Base-by-base conservation (phyloP, 1,140 invertebrate species). In the Acromyrmex heyeri region DNA sequence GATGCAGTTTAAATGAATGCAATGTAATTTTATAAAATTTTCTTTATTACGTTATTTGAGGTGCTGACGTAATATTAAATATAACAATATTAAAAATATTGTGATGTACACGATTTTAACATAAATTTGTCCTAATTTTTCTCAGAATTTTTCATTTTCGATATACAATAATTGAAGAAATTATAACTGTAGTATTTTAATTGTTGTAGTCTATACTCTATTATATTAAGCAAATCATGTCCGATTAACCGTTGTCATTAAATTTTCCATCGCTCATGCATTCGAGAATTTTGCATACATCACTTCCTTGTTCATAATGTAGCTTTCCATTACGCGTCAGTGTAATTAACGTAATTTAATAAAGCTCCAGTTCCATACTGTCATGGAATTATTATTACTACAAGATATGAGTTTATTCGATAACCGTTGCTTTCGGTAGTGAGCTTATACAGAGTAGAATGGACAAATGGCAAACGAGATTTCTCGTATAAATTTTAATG, bases 321-420 rank as follows among this genome's bases (percentile, higher is more conserved):
- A 81, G 34, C 34, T 72, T 72, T 81, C 65, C 50, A 81, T 81
- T 81, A 81, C 50, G 30, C n/a, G 64, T n/a, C 16, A 30, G 50
- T 16, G 18, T 81, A 72, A 81, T 81, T 72, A 70, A n/a, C 10
- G 50, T 72, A 81, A 81, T 81, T 81, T 81, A 81, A 81, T 81
- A 81, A 81, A 81, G 48, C 21, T 30, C 30, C 48, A 67, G 30
- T 72, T 72, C 21, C 34, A 14, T 27, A 14, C 16, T 18, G 16
- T 70, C 4, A 21, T 48, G 65, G 34, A 69, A 81, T 81, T 72
- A 81, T 34, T 10, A 81, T 81, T 72, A 81, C 34, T 10, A 44
- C 67, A 57, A 81, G 55, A 38, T 72, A 72, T 72, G 21, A 81
- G 30, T 55, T 81, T 81, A 81, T 57, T 5, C 16, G 30, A 69